Evolutionary conservation across 2,888 invertebrate species (phyloP), one percentile per base, ranked within the genome.

Genomic region (Anarsia innoxiella): DNA sequence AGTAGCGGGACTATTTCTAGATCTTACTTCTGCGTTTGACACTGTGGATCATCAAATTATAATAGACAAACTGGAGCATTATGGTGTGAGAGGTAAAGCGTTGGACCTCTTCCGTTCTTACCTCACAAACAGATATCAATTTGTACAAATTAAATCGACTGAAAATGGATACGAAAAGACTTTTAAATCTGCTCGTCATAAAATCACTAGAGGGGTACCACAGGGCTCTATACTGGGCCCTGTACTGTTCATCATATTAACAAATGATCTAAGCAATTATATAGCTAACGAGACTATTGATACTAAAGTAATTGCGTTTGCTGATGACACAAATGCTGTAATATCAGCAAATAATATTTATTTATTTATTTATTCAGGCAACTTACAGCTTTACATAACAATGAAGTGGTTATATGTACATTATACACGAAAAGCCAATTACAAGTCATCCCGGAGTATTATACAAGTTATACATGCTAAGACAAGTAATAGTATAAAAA

Each of bases 311-410:
- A 25, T 30, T 1, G 15, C 16, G 1, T 36, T 36, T 31, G 36
- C 36, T 5, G 36, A 36, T 8, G 36, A 36, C n/a, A 36, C 36
- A 2, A 36, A 36, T 25, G 36, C 36, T 1, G 30, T 36, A 3
- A 10, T 36, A 1, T 31, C 28, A 4, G 19, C 6, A 5, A 12
- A 35, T 5, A 31, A 6, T n/a, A 14, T 14, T 14, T 3, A 19
- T 19, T 19, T 19, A 5, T 19, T 19, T 3, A 19, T 19, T 19
- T 19, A 5, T 19, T 19, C 4, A 19, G 19, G 8, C 8, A 5
- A 5, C 8, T 19, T 19, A 8, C 3, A 3, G 4, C 19, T 19
- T 19, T 3, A 5, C 19, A 19, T 8, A 19, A 8, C 19, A n/a
- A n/a, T n/a, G n/a, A n/a, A n/a, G n/a, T 19, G 19, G 19, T 19